Conservation (phyloP, 2,797 vertebrate species). For the Leuciscus waleckii region DNA sequence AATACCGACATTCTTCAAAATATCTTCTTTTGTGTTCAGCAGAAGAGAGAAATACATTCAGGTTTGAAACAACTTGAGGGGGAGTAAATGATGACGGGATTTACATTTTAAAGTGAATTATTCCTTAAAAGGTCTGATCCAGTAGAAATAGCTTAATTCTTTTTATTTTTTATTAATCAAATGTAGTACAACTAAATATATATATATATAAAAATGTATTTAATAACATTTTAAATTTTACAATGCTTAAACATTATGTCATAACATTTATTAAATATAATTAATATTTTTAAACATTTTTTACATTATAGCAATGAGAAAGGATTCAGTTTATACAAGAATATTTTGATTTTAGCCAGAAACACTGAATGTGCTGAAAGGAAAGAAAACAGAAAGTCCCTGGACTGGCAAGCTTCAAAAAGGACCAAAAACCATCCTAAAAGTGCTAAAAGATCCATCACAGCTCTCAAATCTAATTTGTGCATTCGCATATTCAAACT, state of each 20-base stretch:
- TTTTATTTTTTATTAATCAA: background rate
- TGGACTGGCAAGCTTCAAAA: background rate
- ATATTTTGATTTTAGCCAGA: background rate
- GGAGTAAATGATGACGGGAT: too few species aligned
- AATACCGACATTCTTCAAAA: too few species aligned
- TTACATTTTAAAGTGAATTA: too few species aligned
- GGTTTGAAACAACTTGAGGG: too few species aligned
- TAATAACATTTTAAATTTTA: background rate
- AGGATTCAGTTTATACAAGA: background rate
- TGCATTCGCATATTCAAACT: background rate
- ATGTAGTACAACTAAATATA: background rate
- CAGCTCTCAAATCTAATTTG: background rate
- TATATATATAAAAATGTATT: background rate
- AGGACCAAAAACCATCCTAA: background rate
- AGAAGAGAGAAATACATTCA: too few species aligned
- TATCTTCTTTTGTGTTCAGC: too few species aligned
- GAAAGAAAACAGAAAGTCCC: background rate
- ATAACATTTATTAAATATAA: background rate
- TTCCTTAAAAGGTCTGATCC: background rate
- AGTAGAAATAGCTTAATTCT: background rate
- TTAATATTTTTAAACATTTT: background rate
- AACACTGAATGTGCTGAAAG: background rate
- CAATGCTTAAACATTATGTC: background rate
- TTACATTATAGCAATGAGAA: background rate
- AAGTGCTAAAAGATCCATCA: background rate